Evolutionary conservation across 2,888 invertebrate species (phyloP).

Genomic region (Microctonus aethiopoides): DNA sequence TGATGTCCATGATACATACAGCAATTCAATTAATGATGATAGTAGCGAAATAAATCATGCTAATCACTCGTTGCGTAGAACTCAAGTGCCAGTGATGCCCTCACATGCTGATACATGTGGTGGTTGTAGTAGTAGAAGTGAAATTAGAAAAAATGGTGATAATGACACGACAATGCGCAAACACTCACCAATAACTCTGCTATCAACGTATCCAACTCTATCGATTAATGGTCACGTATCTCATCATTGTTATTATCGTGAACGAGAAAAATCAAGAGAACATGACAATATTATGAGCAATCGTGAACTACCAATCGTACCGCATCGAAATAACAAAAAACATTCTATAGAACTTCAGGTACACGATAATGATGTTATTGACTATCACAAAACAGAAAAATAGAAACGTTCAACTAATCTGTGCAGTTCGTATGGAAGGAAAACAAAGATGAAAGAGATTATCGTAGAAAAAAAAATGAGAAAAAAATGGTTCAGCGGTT

Average conservation of each 20-base stretch:
- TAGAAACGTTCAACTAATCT: too few relatives aligned
- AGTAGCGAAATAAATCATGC: constrained; percentile 46
- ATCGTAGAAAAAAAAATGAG: too few relatives aligned
- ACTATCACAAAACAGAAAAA: constrained; percentile 45
- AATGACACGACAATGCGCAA: constrained; percentile 34
- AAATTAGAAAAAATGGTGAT: constrained; percentile 4
- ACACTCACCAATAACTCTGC: constrained; percentile 45
- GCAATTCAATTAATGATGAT: constrained; percentile 26
- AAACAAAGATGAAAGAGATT: too few relatives aligned
- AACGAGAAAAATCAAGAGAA: constrained; percentile 44
- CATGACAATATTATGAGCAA: constrained; percentile 32
- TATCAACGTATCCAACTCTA: constrained; percentile 59
- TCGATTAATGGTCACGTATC: constrained; percentile 60
- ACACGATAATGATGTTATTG: constrained; percentile 39
- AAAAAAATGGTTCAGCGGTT: too few relatives aligned
- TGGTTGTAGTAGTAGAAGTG: constrained; percentile 40
- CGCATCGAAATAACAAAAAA: constrained; percentile 36
- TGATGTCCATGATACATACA: constrained; percentile 19
- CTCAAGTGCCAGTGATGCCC: constrained; percentile 45
- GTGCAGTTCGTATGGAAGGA: too few relatives aligned
- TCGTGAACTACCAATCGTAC: constrained; percentile 23
- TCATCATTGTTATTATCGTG: constrained; percentile 58
- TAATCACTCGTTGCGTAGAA: constrained; percentile 51
- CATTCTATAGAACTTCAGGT: constrained; percentile 36
- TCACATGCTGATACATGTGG: constrained; percentile 50